A percentile compares a stretch with the other conserved stretches of the same genome.
Conservation (phyloP, 2,888 invertebrate species). For the Apamea monoglypha region DNA sequence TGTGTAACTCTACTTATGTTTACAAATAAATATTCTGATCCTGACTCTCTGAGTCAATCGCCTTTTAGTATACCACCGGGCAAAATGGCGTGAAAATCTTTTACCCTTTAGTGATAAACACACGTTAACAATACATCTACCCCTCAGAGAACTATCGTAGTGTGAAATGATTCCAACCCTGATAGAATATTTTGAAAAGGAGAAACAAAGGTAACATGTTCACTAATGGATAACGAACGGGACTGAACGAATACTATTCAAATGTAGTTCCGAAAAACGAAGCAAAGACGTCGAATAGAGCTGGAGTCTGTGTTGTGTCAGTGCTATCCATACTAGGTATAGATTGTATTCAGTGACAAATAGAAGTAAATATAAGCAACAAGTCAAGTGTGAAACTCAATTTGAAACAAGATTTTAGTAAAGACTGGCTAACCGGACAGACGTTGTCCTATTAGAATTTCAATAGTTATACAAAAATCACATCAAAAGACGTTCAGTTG, state of each 20-base stretch:
- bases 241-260: slow-evolving; percentile 38
- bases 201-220: slow-evolving; percentile 34
- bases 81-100: slow-evolving; percentile 4
- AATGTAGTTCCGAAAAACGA: slow-evolving; percentile 38
- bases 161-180: slow-evolving; percentile 19
- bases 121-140: slow-evolving; percentile 19
- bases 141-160: slow-evolving; percentile 14
- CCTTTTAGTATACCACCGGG: too few relatives aligned
- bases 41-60: too few relatives aligned
- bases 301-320: neutral
- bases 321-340: neutral
- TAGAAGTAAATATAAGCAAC: neutral
- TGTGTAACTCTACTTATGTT: too few relatives aligned
- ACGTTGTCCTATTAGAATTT: neutral
- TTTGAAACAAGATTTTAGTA: neutral
- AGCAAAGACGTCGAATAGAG: slow-evolving; percentile 8
- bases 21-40: too few relatives aligned
- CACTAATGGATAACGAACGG: slow-evolving; percentile 43
- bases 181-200: slow-evolving; percentile 37
- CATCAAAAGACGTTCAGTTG: neutral
- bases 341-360: neutral
- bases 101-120: neutral
- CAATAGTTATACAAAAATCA: neutral
- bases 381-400: neutral
- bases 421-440: neutral